These are phyloP conservation scores for Sander vitreus DNA, from an alignment of 2,113 vertebrate species.

Conservation along the genomic window DNA sequence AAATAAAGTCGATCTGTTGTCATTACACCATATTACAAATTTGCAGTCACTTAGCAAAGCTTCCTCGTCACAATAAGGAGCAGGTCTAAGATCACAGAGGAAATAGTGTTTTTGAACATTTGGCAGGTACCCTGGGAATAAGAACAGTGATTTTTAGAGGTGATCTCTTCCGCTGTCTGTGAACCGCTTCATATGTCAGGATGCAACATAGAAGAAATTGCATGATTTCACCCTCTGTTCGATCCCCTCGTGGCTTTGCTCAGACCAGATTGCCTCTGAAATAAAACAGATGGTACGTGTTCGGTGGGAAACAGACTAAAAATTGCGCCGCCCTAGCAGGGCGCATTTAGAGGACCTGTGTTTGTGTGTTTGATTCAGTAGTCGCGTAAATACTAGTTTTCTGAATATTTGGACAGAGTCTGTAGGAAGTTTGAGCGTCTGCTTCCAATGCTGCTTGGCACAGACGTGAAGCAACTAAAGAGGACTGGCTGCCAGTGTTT, in stretches of 20 bases:
- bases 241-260: slow-evolving; percentile 75
- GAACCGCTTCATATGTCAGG: slow-evolving; percentile 78
- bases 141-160: slow-evolving; percentile 13
- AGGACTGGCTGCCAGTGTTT: slow-evolving; percentile 62
- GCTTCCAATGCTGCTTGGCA: slow-evolving; percentile 73
- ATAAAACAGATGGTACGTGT: slow-evolving; percentile 85
- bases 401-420: slow-evolving; percentile 70
- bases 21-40: slow-evolving; percentile 25
- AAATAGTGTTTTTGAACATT: slow-evolving; percentile 17
- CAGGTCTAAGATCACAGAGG: slow-evolving; percentile 10
- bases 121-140: slow-evolving; percentile 47
- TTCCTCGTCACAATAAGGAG: background rate
- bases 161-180: slow-evolving; percentile 47
- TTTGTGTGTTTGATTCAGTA: slow-evolving; percentile 67
- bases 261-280: slow-evolving; percentile 83
- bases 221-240: slow-evolving; percentile 76
- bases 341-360: slow-evolving; percentile 73
- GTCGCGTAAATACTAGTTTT: slow-evolving; percentile 74
- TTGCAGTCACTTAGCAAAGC: background rate
- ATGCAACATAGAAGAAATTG: slow-evolving; percentile 69
- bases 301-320: slow-evolving; percentile 81
- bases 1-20: slow-evolving; percentile 17
- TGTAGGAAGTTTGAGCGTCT: slow-evolving; percentile 78
- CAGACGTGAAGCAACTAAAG: background rate
- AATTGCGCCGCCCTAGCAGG: slow-evolving; percentile 72